A percentile compares a stretch with the other conserved stretches of the same genome.
phyloP scores from a whole-genome alignment of 1,140 invertebrate species.

The Ostrea denselamellosa region DNA sequence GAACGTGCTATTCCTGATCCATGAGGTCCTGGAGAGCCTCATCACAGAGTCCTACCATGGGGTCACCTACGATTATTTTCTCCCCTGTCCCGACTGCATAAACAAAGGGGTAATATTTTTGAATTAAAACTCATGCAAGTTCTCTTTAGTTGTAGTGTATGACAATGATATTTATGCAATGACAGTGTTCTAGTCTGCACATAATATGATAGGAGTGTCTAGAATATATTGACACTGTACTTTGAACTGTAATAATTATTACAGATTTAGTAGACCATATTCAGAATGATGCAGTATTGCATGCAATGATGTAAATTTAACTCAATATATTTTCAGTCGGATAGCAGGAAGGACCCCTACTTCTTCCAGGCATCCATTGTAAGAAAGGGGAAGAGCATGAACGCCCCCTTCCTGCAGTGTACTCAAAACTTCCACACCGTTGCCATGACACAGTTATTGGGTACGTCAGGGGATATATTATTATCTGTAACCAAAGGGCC shows the following conservation, averaged over 20 bases:
- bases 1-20: constrained; percentile 75
- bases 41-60: constrained; percentile 76
- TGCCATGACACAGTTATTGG: constrained; percentile 72
- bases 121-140: constrained; percentile 12
- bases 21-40: constrained; percentile 76
- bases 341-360: constrained; percentile 63
- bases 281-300: not conserved
- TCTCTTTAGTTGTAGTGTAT: not conserved
- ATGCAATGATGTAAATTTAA: not conserved
- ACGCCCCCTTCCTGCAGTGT: constrained; percentile 77
- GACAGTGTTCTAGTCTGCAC: too few relatives aligned
- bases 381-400: constrained; percentile 68
- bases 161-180: too few relatives aligned
- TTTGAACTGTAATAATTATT: too few relatives aligned
- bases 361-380: constrained; percentile 72
- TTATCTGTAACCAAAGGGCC: too few relatives aligned
- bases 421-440: constrained; percentile 74
- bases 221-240: too few relatives aligned
- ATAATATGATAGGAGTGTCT: too few relatives aligned
- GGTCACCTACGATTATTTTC: constrained; percentile 74
- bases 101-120: constrained; percentile 41
- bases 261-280: too few relatives aligned
- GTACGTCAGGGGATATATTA: too few relatives aligned
- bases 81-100: constrained; percentile 77
- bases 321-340: not conserved